phyloP scores from a whole-genome alignment of 1,140 invertebrate species.

The Notospermus geniculatus region DNA sequence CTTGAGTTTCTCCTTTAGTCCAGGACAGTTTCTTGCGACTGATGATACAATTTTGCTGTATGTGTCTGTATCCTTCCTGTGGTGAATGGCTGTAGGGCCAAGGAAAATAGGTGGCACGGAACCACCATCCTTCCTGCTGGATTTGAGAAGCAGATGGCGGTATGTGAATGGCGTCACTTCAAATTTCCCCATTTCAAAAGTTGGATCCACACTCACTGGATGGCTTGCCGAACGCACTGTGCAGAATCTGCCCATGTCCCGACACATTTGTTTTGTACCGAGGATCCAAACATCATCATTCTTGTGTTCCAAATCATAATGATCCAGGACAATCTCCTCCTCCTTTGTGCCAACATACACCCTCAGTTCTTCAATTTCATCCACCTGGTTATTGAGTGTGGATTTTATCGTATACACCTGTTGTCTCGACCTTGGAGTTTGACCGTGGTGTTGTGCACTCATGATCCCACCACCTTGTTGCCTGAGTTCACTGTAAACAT shows the following conservation, averaged over 20 bases:
- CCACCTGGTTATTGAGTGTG: too few relatives aligned
- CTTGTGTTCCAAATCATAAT: too few relatives aligned
- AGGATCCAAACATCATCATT: constrained; percentile 3
- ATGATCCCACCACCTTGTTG: too few relatives aligned
- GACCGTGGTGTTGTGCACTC: too few relatives aligned
- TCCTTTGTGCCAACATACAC: too few relatives aligned
- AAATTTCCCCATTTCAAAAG: neutral
- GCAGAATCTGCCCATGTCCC: neutral
- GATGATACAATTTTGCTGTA: neutral
- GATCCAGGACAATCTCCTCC: too few relatives aligned
- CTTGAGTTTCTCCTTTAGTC: neutral
- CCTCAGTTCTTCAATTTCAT: too few relatives aligned
- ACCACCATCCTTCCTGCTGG: neutral
- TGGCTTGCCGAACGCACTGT: neutral
- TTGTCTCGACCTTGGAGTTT: too few relatives aligned
- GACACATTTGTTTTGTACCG: neutral
- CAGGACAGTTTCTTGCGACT: neutral
- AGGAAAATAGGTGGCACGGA: neutral
- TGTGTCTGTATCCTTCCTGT: neutral
- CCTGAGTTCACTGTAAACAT: too few relatives aligned
- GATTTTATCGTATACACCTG: too few relatives aligned
- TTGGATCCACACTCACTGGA: neutral
- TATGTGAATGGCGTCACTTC: neutral
- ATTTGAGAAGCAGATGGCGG: neutral
- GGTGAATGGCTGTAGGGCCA: neutral